These are phyloP conservation scores for Andrena trimmerana DNA, from an alignment of 2,888 invertebrate genomes.

Conservation along the genomic window DNA sequence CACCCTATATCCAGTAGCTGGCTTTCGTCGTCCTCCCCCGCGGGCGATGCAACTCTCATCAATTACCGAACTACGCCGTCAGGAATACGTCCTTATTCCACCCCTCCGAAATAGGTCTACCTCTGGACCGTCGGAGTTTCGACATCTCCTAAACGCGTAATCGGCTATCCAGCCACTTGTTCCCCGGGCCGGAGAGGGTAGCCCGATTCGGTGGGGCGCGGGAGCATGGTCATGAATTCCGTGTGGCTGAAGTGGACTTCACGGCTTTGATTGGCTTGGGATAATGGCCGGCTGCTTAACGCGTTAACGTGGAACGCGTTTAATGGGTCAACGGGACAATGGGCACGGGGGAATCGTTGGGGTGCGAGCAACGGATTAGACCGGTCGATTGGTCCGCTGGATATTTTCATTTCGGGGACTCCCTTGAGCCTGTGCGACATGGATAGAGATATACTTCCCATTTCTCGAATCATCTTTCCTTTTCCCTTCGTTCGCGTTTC, in stretches of 20 bases:
- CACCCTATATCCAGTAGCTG: slow-evolving; percentile 21
- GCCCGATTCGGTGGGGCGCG: not conserved
- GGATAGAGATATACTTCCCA: not conserved
- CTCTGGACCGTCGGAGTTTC: slow-evolving; percentile 44
- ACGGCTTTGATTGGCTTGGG: slow-evolving; percentile 33
- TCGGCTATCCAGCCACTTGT: slow-evolving; percentile 51
- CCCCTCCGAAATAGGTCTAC: slow-evolving; percentile 51
- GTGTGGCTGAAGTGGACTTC: slow-evolving; percentile 30
- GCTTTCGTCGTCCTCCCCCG: slow-evolving; percentile 8
- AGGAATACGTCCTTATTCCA: slow-evolving; percentile 29
- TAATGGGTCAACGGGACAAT: slow-evolving; percentile 50
- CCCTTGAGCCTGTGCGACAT: too few relatives aligned
- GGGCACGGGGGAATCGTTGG: slow-evolving; percentile 4
- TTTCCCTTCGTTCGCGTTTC: not conserved
- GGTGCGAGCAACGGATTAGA: not conserved
- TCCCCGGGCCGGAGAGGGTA: not conserved
- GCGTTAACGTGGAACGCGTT: slow-evolving; percentile 38
- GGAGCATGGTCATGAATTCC: slow-evolving; percentile 31
- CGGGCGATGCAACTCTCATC: slow-evolving; percentile 63
- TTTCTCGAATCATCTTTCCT: not conserved
- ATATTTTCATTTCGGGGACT: not conserved
- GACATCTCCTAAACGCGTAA: slow-evolving; percentile 26
- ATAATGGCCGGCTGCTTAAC: slow-evolving; percentile 46
- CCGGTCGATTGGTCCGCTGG: not conserved
- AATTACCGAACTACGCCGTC: slow-evolving; percentile 69